These are phyloP conservation scores for Lepeophtheirus nordmannii DNA, from an alignment of 2,888 invertebrate genomes.

Conservation along the genomic window DNA sequence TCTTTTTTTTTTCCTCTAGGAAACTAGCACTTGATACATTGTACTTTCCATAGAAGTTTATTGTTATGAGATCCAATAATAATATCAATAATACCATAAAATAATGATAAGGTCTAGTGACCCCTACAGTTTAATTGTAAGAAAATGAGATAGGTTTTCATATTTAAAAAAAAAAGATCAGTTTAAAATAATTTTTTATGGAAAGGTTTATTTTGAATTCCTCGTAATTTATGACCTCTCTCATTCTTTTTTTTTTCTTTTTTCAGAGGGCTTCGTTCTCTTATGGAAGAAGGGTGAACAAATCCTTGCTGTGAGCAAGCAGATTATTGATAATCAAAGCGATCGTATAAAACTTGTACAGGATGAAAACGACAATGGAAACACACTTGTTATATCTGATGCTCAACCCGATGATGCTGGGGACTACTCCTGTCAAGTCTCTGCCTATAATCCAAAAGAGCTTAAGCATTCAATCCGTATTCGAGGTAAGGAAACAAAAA, in stretches of 20 bases:
- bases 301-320: constrained; percentile 18
- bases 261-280: constrained; percentile 22
- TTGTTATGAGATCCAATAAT: no score
- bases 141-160: no score
- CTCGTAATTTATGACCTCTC: background rate
- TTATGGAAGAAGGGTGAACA: constrained; percentile 24
- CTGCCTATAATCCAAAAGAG: constrained; percentile 14
- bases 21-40: no score
- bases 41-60: no score
- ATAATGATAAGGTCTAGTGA: no score
- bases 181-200: no score
- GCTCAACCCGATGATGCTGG: constrained; percentile 17
- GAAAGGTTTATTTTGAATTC: no score
- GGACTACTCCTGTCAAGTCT: constrained; percentile 15
- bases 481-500: constrained; percentile 9
- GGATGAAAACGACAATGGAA: constrained; percentile 16
- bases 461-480: constrained; percentile 16
- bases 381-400: constrained; percentile 16
- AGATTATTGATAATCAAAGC: background rate
- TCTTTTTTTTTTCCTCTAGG: no score
- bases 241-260: background rate
- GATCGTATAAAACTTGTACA: constrained; percentile 7
- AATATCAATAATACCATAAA: no score
- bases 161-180: no score
- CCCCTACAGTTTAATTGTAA: background rate